A percentile compares a stretch with the other conserved stretches of the same genome.
Evolutionary conservation across 1,140 invertebrate species (phyloP).

Genomic region (Trichonephila inaurata): DNA sequence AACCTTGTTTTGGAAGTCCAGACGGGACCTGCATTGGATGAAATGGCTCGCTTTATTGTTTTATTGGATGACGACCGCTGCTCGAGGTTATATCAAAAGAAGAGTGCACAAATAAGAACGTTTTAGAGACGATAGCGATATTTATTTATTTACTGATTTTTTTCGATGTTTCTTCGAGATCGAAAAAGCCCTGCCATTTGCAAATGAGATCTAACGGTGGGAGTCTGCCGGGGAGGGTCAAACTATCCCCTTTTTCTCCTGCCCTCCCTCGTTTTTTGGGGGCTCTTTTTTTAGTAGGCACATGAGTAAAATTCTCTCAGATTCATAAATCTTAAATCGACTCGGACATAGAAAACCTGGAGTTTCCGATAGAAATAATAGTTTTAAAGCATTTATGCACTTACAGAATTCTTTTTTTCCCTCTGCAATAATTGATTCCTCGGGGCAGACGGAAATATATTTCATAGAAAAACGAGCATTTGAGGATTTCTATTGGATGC

Average conservation of each 20-base stretch:
- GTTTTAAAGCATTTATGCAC: constrained; percentile 5
- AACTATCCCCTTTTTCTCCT: neutral
- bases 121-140: constrained; percentile 49
- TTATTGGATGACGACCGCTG: constrained; percentile 62
- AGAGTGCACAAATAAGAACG: constrained; percentile 64
- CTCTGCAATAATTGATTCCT: neutral
- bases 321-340: constrained; percentile 59
- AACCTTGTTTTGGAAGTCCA: constrained; percentile 66
- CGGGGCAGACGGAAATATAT: neutral
- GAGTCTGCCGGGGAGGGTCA: constrained; percentile 24
- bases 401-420: neutral
- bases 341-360: constrained; percentile 46
- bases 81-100: constrained; percentile 38
- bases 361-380: constrained; percentile 1
- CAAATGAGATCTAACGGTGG: constrained; percentile 63
- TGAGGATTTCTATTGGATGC: neutral
- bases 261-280: neutral
- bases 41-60: constrained; percentile 73
- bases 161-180: constrained; percentile 25
- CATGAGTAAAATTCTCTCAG: constrained; percentile 35
- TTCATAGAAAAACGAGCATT: neutral
- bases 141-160: constrained; percentile 57
- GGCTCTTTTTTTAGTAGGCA: neutral
- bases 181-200: constrained; percentile 63
- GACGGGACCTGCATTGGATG: constrained; percentile 66